These are phyloP conservation scores for Falco novaeseelandiae DNA, from an alignment of 2,797 vertebrate species.

Conservation along the genomic window DNA sequence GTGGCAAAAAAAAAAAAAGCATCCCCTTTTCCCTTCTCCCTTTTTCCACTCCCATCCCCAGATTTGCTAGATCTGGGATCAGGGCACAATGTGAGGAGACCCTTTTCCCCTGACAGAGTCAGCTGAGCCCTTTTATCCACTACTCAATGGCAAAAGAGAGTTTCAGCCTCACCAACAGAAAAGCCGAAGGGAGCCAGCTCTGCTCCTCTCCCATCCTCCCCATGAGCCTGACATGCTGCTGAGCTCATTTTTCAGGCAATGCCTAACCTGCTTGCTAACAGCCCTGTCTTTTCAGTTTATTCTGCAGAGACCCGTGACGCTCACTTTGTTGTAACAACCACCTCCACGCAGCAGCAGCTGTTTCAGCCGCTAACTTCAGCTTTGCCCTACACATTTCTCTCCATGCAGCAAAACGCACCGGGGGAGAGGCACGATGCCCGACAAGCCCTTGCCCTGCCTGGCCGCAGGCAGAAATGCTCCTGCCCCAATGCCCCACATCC, in stretches of 20 bases:
- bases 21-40: background rate
- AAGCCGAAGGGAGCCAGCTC: background rate
- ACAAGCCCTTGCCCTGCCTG: background rate
- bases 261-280: accelerated
- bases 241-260: background rate
- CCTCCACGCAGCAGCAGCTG: background rate
- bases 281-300: background rate
- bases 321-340: background rate
- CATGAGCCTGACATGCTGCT: accelerated
- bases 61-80: background rate
- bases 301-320: background rate
- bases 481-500: accelerated
- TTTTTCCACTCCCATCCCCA: background rate
- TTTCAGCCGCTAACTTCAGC: background rate
- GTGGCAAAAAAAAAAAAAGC: background rate
- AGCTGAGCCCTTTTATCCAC: background rate
- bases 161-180: background rate
- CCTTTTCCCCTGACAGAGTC: accelerated
- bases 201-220: background rate
- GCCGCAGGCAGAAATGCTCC: background rate
- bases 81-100: accelerated
- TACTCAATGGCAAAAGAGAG: background rate
- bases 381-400: background rate
- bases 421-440: background rate
- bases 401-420: accelerated